phyloP scores from a whole-genome alignment of 2,888 invertebrate species.

The Cataglyphis albicans region DNA sequence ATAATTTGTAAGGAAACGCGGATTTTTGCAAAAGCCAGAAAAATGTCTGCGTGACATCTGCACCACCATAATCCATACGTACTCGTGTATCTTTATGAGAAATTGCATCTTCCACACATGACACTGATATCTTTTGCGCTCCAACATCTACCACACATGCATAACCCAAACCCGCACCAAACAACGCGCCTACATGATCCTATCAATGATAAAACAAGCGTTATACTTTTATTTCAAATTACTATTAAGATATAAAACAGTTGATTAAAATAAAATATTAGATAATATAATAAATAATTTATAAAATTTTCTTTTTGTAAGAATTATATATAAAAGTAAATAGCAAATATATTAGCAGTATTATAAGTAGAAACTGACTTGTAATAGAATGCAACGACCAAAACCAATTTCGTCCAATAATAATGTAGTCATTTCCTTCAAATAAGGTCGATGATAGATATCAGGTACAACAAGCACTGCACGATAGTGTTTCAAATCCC shows the following conservation, averaged over 20 bases:
- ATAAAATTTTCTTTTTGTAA: background rate
- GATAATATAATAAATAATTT: background rate
- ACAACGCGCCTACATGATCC: slow-evolving; percentile 95
- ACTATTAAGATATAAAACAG: background rate
- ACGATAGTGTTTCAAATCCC: slow-evolving; percentile 92
- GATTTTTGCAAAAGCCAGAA: slow-evolving; percentile 95
- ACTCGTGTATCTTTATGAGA: slow-evolving; percentile 95
- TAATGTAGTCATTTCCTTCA: slow-evolving; percentile 94
- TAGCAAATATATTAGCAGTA: background rate
- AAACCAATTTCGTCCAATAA: slow-evolving; percentile 94
- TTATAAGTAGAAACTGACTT: slow-evolving; percentile 85
- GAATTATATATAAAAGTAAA: background rate
- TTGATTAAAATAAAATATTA: background rate
- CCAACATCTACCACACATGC: slow-evolving; percentile 98
- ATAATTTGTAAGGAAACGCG: slow-evolving; percentile 95
- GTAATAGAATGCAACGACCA: slow-evolving; percentile 93
- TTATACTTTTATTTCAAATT: background rate
- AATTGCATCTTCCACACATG: slow-evolving; percentile 98
- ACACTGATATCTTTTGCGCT: slow-evolving; percentile 97
- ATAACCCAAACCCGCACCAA: slow-evolving; percentile 93
- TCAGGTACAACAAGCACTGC: slow-evolving; percentile 96
- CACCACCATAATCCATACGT: slow-evolving; percentile 95
- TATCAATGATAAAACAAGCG: slow-evolving; percentile 80
- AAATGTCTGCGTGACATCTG: slow-evolving; percentile 96
- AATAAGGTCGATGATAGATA: slow-evolving; percentile 94